Evolutionary conservation across 1,140 invertebrate species (phyloP), one percentile per base, ranked within the genome.

Genomic region (Bombus cullumanus): DNA sequence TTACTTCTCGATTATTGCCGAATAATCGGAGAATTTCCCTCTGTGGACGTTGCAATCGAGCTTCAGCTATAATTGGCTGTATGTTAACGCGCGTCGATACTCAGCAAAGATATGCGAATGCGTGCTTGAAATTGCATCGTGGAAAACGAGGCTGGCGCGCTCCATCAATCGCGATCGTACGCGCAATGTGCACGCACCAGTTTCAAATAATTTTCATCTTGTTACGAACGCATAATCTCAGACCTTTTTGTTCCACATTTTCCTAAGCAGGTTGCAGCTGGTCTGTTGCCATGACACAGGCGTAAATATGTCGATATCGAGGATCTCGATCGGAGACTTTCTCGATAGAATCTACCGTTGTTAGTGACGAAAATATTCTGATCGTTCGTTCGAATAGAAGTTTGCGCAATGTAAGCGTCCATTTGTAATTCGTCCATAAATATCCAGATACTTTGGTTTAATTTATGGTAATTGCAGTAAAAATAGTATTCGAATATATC

Each of bases 121-220:
- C 68, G 69, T 57, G 64, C 22, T 73, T 72, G 79, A 72, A 81
- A 81, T 81, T 81, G 37, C 79, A 25, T 13, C 59, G 28, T 78
- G n/a, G 73, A 53, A 37, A 53, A 34, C 64, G 37, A 37, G 69
- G 5, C 43, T 41, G 39, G 1, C 0, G 22, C 22, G 69, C 72
- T 81, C 47, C 18, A 72, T 53, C 18, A 68, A 80, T 39, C 31
- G 13, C 18, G 18, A 53, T 53, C 47, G 1, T 53, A 53, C 43
- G 43, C 43, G 43, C 15, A 47, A 18, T 13, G n/a, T 37, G 31
- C 64, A 39, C 78, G 47, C 47, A 53, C 47, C 18, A 0, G 47
- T 71, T 81, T 71, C 43, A 25, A 57, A 71, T 81, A 12, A 81
- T 71, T 57, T 71, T 53, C 28, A 4, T 39, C 47, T 81, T 71